Percentiles rank a stretch among this genome's conserved stretches.
These are phyloP conservation scores for Edolisoma coerulescens DNA, from an alignment of 2,113 vertebrate species.

Conservation along the genomic window DNA sequence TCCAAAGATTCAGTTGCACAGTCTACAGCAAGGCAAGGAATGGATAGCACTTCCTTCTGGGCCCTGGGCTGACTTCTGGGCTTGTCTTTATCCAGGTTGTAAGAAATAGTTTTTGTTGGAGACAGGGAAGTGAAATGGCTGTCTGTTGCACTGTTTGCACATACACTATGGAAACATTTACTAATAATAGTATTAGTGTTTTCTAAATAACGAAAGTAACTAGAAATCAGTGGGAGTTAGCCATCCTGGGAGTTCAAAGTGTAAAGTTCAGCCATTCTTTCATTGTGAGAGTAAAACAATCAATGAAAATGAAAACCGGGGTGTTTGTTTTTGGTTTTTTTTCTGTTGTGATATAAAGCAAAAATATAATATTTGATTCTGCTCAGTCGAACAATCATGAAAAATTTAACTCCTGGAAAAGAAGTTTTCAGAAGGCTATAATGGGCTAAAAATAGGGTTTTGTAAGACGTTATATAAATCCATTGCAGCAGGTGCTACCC, in stretches of 20 bases:
- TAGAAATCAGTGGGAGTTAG: background rate
- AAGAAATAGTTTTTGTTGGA: background rate
- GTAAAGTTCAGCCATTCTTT: background rate
- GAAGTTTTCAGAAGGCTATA: background rate
- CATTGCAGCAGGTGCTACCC: background rate
- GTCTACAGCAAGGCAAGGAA: fast-evolving
- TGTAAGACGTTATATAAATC: background rate
- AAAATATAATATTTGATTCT: background rate
- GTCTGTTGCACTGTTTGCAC: background rate
- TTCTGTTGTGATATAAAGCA: background rate
- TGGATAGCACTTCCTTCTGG: background rate
- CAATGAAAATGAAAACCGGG: background rate
- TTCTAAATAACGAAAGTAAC: background rate
- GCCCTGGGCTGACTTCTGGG: background rate
- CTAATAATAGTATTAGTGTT: background rate
- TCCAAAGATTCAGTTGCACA: background rate
- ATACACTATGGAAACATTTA: background rate
- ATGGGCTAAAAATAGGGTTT: background rate
- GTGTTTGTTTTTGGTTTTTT: background rate
- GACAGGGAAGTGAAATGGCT: background rate
- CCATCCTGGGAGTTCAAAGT: background rate
- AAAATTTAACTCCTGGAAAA: background rate
- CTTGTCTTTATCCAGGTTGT: background rate
- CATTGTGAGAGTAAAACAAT: background rate
- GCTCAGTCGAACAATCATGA: background rate